Conservation (phyloP, 2,113 vertebrate species). For the Antidorcas marsupialis region DNA sequence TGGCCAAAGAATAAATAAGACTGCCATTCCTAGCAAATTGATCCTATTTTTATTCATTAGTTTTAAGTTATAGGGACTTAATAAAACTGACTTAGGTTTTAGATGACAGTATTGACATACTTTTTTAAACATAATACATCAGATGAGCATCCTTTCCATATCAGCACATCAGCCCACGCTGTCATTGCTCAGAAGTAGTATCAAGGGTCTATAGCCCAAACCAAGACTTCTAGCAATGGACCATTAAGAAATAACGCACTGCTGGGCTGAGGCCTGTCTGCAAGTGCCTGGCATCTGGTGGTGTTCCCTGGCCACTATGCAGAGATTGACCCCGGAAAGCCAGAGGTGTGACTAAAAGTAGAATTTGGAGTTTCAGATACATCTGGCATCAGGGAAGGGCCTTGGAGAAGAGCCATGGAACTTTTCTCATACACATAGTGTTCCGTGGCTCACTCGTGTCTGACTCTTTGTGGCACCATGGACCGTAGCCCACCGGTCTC, state of each 20-base stretch:
- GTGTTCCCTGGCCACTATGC: background rate
- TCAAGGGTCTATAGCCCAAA: background rate
- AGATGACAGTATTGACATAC: background rate
- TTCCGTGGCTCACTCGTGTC: background rate
- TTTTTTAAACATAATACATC: background rate
- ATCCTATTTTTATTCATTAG: background rate
- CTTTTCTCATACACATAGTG: background rate
- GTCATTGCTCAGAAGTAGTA: background rate
- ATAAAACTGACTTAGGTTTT: background rate
- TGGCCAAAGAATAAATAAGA: background rate
- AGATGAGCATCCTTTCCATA: background rate
- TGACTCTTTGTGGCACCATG: background rate
- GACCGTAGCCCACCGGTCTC: background rate
- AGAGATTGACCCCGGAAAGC: background rate
- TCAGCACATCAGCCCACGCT: background rate
- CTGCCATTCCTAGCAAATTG: background rate
- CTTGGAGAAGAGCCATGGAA: background rate
- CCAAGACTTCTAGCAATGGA: background rate
- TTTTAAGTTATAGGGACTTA: background rate
- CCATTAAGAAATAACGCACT: background rate
- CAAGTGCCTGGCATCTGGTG: background rate
- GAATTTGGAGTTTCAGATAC: background rate
- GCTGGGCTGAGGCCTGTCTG: background rate
- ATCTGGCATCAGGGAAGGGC: background rate
- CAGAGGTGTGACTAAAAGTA: background rate